Base-by-base conservation (phyloP, 2,888 invertebrate genomes). In the Agriopis leucophaearia region DNA sequence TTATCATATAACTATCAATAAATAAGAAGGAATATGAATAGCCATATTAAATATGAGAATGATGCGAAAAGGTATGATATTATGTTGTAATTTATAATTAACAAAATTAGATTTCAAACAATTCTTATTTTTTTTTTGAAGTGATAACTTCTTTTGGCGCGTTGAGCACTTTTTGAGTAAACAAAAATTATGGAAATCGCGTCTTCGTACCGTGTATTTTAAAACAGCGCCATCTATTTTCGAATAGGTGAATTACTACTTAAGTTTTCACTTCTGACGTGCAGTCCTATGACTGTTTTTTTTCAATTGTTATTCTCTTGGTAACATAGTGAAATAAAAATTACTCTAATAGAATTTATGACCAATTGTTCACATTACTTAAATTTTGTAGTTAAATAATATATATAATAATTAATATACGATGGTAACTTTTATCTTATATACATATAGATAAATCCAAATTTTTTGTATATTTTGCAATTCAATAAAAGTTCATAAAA, bases 21-120 rank as follows among this genome's bases (percentile, higher is more conserved):
- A 50, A 13, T 74, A 69, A 65, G 55, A 61, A 69, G 62, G 65
- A 72, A 70, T 57, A 72, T 70, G 63, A 68, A 68, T 64, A 69
- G 68, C 68, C 68, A 68, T 67, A 67, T 72, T 60, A 66, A 62
- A 65, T 54, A 56, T 66, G 61, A 68, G n/a, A 58, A 45, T 27
- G 13, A 51, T 59, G 56, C 44, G 40, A 70, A 62, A 65, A 60
- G 54, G 42, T 55, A 12, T 27, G 2, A 35, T 15, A 27, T 27
- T n/a, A 27, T 16, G 15, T 64, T 67, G 66, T 59, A 67, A 56
- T 62, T 55, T 45, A 45, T 47, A 42, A 12, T 15, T 16, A 42
- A 40, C 13, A 42, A 40, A 40, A 10, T 15, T 40, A 10, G 36
- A 38, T 15, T 10, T 15, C 36, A n/a, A 36, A 52, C 3, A n/a